Evolutionary conservation across 2,888 invertebrate genomes (phyloP), one percentile per base, ranked within the genome.

Genomic region (Amiota minor): DNA sequence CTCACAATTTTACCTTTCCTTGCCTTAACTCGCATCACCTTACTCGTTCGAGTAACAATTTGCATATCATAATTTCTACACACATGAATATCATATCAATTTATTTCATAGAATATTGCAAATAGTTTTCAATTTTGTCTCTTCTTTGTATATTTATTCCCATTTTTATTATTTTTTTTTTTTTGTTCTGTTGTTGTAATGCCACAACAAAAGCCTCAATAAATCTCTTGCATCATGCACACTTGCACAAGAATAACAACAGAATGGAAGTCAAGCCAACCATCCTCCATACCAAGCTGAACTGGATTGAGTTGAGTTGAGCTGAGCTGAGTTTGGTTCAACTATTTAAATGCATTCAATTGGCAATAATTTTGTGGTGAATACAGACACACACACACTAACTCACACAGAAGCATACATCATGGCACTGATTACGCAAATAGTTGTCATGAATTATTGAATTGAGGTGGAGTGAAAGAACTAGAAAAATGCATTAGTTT

Each of bases 361-460:
- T 83, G 79, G 81, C 85, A 86, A 86, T 86, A 81, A 85, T 86
- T 86, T 84, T 83, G 84, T 73, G 85, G 84, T 83, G 80, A 80
- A 81, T 81, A 85, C 82, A 83, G 1, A 12, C 56, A 46, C 9
- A 18, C n/a, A 59, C 11, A 16, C 10, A 18, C 18, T 9, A 1
- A 59, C 6, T 6, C 20, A 64, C 45, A 53, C 35, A 14, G 1
- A 23, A 9, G 20, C n/a, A 59, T 11, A 11, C 18, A 35, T 61
- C n/a, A 59, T 20, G 16, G 23, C 59, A 18, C 16, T 59, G 59
- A 59, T 59, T 59, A 59, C 8, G 59, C 6, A 59, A 16, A 18
- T 16, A 18, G 20, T 59, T 59, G 20, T 59, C 20, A 20, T 16
- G 16, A n/a, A 53, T 16, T 53, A 35, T 35, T 35, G 35, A 35